A percentile compares a stretch with the other conserved stretches of the same genome.
These are phyloP conservation scores for Oryzias celebensis DNA, from an alignment of 2,113 vertebrate genomes.

Conservation along the genomic window DNA sequence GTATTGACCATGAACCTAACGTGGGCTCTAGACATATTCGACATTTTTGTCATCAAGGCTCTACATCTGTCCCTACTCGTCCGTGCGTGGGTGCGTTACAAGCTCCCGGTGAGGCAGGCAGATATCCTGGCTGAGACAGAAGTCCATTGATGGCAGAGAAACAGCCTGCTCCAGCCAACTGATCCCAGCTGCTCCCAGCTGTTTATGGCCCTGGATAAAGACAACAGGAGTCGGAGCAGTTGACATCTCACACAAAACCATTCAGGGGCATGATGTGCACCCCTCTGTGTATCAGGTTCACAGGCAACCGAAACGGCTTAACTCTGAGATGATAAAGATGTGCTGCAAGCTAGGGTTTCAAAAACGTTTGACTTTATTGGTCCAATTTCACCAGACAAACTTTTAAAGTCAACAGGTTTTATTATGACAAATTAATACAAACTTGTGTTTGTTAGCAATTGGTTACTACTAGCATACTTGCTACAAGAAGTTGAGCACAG, in stretches of 20 bases:
- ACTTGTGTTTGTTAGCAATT: too few species aligned
- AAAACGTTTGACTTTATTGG: too few species aligned
- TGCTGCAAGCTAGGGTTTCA: too few species aligned
- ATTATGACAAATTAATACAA: too few species aligned
- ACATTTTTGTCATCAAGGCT: not conserved
- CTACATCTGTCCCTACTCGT: conserved; percentile 14
- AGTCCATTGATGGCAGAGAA: conserved; percentile 57
- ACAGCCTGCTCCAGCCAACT: conserved; percentile 51
- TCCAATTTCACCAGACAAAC: too few species aligned
- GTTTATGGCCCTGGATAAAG: conserved; percentile 39
- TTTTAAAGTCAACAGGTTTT: too few species aligned
- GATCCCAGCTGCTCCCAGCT: conserved; percentile 67
- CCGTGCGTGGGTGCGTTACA: conserved; percentile 26
- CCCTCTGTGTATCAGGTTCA: not conserved
- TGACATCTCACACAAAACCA: conserved; percentile 28
- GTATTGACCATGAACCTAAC: not conserved
- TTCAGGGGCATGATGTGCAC: not conserved
- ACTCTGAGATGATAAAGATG: not conserved
- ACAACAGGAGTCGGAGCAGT: conserved; percentile 55
- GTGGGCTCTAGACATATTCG: not conserved
- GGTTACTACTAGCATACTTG: too few species aligned
- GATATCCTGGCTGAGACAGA: conserved; percentile 59
- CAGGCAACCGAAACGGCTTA: not conserved
- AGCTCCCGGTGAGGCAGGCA: conserved; percentile 50
- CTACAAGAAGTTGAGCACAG: too few species aligned